These are phyloP conservation scores for honey bee (Apis mellifera) DNA, from an alignment of 1,140 invertebrate genomes.

Conservation along the genomic window Amel_HAv3.1 CM009943.2:507001-507500, in stretches of 20 bases:
- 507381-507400: too few species aligned
- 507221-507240: neutral
- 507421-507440: too few species aligned
- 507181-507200: slow-evolving; percentile 6
- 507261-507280: neutral
- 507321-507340: neutral
- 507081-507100: slow-evolving; percentile 1
- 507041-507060: slow-evolving; percentile 50
- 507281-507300: neutral
- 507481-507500: too few species aligned
- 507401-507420: too few species aligned
- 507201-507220: neutral
- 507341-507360: too few species aligned
- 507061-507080: slow-evolving; percentile 25
- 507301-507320: neutral
- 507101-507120: slow-evolving; percentile 19
- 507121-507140: slow-evolving; percentile 20
- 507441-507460: too few species aligned
- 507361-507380: too few species aligned
- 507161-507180: slow-evolving; percentile 33
- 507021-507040: slow-evolving; percentile 30
- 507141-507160: slow-evolving; percentile 21
- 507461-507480: too few species aligned
- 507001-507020: slow-evolving; percentile 39
- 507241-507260: neutral